Base-by-base conservation (phyloP, 1,140 invertebrate genomes). In the Linepithema humile region DNA sequence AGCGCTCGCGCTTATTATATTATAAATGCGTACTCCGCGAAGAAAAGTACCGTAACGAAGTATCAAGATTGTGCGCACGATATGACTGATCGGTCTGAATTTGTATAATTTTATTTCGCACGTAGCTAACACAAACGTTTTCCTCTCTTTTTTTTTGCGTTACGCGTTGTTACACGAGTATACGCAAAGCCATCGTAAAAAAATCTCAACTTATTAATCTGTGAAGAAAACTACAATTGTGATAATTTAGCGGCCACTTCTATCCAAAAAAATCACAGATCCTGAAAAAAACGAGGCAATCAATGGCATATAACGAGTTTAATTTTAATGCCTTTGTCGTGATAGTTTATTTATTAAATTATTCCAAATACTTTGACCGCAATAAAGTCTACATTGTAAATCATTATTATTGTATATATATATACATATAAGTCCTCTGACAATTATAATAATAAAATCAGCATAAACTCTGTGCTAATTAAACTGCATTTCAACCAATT, bases 21-120 rank as follows among this genome's bases (percentile, higher is more conserved):
- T n/a, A 23, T 50, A 70, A 80, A 70, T 80, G 75, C 75, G 26
- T 26, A 32, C 15, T 17, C 1, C 17, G 55, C 53, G 5, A 55
- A 85, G 82, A 84, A 85, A 85, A 72, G 83, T 85, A 83, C 83
- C 82, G 82, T 84, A 85, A 82, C 78, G 53, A 60, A 82, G 40
- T 50, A 32, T 74, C 78, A 82, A 82, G 69, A 69, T 60, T 82
- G 69, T 43, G 78, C 67, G 43, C 50, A 72, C 53, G 67, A 82
- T 72, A 73, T 29, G 53, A 69, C 69, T 53, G 69, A 82, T 82
- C 53, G 69, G 55, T 45, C 38, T 57, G 65, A 60, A 69, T 74
- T 82, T 82, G 78, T 69, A 55, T 74, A 74, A 74, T 82, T 82
- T 59, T 60, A 60, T 50, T 64, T 82, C 40, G 26, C 23, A 29